phyloP scores from a whole-genome alignment of 2,797 vertebrate species.

The Argyrosomus regius region DNA sequence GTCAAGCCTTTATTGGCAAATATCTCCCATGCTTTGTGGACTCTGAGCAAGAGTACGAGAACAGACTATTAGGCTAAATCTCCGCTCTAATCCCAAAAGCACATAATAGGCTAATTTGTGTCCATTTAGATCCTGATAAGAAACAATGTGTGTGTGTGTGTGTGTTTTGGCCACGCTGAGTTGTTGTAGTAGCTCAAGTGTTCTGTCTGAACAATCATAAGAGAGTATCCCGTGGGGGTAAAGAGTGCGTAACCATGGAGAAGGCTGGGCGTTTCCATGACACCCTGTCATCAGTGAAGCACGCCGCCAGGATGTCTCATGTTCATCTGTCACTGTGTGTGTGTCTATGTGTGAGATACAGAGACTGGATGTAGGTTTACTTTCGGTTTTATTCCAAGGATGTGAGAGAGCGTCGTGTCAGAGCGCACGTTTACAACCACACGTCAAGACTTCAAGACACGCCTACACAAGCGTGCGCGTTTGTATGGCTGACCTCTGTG shows the following conservation, averaged over 20 bases:
- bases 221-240: conserved; percentile 73
- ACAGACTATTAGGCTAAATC: conserved; percentile 71
- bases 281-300: conserved; percentile 75
- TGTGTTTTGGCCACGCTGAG: conserved; percentile 49
- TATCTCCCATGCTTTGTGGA: conserved; percentile 46
- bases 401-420: conserved; percentile 15
- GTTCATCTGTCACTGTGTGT: conserved; percentile 70
- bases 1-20: conserved; percentile 54
- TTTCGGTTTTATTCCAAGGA: conserved; percentile 46
- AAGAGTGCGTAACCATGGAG: conserved; percentile 82
- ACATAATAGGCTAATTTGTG: conserved; percentile 78
- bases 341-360: not conserved
- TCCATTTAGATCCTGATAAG: conserved; percentile 77
- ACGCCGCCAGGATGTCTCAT: conserved; percentile 72
- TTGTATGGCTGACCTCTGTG: conserved; percentile 17
- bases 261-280: conserved; percentile 82
- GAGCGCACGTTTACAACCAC: conserved; percentile 26
- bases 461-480: not conserved
- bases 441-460: conserved; percentile 25
- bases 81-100: conserved; percentile 72
- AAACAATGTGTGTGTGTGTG: conserved; percentile 51
- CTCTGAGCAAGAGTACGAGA: conserved; percentile 55
- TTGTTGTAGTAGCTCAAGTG: conserved; percentile 73
- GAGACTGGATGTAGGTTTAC: conserved; percentile 25
- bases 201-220: conserved; percentile 72